Evolutionary conservation across 2,888 invertebrate genomes (phyloP).

Genomic region (Cryptocephalus primarius): DNA sequence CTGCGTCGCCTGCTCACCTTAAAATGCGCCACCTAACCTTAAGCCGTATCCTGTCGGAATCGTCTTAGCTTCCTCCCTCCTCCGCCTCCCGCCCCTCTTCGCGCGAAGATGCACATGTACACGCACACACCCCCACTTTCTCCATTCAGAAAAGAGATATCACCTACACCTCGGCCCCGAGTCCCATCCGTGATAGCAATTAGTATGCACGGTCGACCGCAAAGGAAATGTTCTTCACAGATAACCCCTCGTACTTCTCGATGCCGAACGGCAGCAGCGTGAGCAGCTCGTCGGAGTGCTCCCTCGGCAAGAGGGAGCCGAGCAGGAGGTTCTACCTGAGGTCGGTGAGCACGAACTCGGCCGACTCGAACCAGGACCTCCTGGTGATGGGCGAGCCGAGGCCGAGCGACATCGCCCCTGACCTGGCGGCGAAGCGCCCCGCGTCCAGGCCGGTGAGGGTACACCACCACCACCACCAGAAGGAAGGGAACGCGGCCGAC

Average conservation of each 20-base stretch:
- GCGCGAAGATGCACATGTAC: not conserved
- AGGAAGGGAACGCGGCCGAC: constrained; percentile 17
- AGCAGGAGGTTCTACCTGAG: constrained; percentile 33
- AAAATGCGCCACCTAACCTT: constrained; percentile 14
- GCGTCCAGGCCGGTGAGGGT: constrained; percentile 26
- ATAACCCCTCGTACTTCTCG: constrained; percentile 71
- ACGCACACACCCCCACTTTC: constrained; percentile 1
- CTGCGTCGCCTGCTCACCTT: constrained; percentile 5
- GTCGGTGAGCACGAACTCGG: constrained; percentile 53
- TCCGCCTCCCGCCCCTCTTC: constrained; percentile 8
- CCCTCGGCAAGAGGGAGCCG: constrained; percentile 18
- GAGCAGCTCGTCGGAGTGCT: constrained; percentile 20
- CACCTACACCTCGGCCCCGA: not conserved
- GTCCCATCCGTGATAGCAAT: constrained; percentile 5
- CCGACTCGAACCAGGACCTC: constrained; percentile 48
- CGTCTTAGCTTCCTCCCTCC: constrained; percentile 14
- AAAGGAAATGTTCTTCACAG: constrained; percentile 35
- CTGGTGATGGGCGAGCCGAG: constrained; percentile 60
- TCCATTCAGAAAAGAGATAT: not conserved
- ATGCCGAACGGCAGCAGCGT: constrained; percentile 37
- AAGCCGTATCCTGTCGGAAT: constrained; percentile 19
- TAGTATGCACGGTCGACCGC: constrained; percentile 16
- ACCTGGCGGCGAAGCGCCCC: constrained; percentile 33
- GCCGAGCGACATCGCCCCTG: constrained; percentile 57
- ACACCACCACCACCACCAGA: constrained; percentile 10